Evolutionary conservation across 1,140 invertebrate genomes (phyloP).

Genomic region (Berghia stephanieae): DNA sequence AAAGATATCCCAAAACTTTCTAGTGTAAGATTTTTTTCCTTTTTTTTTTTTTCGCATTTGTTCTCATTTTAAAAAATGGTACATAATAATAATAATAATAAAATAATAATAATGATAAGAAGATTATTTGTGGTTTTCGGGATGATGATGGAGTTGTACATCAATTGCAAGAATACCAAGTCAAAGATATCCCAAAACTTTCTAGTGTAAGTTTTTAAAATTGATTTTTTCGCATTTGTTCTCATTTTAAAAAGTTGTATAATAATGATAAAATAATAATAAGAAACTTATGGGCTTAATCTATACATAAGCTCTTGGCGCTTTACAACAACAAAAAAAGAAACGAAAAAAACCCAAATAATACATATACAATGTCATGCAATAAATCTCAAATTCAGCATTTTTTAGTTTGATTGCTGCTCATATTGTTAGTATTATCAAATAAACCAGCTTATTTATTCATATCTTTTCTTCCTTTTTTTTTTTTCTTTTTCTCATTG

Average conservation of each 20-base stretch:
- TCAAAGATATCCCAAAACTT: neutral
- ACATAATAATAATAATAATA: neutral
- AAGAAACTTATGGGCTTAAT: too few species aligned
- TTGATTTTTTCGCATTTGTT: neutral
- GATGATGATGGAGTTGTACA: neutral
- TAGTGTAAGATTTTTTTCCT: neutral
- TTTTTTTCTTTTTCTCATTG: too few species aligned
- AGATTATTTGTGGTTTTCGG: neutral
- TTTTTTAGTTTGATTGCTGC: too few species aligned
- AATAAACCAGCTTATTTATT: too few species aligned
- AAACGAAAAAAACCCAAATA: too few species aligned
- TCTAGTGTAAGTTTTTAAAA: neutral
- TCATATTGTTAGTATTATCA: too few species aligned
- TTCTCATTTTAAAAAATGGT: neutral
- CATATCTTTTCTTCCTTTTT: too few species aligned
- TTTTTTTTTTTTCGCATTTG: neutral
- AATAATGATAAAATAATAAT: neutral
- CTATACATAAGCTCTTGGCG: too few species aligned
- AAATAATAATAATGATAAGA: neutral
- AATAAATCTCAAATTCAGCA: too few species aligned
- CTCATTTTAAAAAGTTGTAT: neutral
- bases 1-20: neutral
- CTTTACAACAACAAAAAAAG: too few species aligned
- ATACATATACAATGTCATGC: too few species aligned
- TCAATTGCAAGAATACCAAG: neutral